Percentiles rank a stretch among this genome's conserved stretches.
Evolutionary conservation across 2,797 vertebrate genomes (phyloP).

Genomic region (Danio jaintianensis): DNA sequence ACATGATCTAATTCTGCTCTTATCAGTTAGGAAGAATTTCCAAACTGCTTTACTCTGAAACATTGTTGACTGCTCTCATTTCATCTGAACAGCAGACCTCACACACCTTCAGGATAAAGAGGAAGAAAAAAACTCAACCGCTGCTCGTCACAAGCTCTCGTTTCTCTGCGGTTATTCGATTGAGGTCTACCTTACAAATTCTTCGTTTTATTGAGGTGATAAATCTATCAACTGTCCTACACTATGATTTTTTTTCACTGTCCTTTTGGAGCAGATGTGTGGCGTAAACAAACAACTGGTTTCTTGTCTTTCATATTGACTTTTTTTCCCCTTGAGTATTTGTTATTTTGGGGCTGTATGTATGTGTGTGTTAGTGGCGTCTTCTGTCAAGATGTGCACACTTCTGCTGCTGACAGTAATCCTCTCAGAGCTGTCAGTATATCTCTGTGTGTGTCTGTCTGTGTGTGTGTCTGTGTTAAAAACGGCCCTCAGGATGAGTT

Average conservation of each 20-base stretch:
- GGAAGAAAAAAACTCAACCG: background rate
- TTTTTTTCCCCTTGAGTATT: background rate
- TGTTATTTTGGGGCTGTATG: constrained; percentile 41
- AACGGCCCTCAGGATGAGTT: constrained; percentile 76
- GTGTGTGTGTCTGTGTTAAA: constrained; percentile 55
- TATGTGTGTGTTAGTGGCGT: constrained; percentile 33
- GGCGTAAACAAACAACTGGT: constrained; percentile 75
- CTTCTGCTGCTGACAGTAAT: constrained; percentile 76
- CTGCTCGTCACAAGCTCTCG: constrained; percentile 58
- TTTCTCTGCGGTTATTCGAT: constrained; percentile 70
- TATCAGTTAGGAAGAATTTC: constrained; percentile 22
- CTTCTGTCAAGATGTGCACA: constrained; percentile 68
- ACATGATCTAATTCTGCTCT: constrained; percentile 31
- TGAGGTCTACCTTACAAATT: constrained; percentile 71
- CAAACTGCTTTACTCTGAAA: background rate
- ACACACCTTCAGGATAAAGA: constrained; percentile 63
- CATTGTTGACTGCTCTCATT: constrained; percentile 68
- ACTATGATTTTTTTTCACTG: constrained; percentile 56
- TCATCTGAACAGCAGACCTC: constrained; percentile 76
- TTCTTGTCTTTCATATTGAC: constrained; percentile 59
- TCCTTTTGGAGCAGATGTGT: constrained; percentile 61
- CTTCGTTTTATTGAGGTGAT: constrained; percentile 77
- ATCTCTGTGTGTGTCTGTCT: constrained; percentile 1
- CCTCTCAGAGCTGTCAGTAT: constrained; percentile 66
- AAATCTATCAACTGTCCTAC: constrained; percentile 76